These are phyloP conservation scores for Furcifer pardalis DNA, from an alignment of 2,797 vertebrate species.

Conservation along the genomic window DNA sequence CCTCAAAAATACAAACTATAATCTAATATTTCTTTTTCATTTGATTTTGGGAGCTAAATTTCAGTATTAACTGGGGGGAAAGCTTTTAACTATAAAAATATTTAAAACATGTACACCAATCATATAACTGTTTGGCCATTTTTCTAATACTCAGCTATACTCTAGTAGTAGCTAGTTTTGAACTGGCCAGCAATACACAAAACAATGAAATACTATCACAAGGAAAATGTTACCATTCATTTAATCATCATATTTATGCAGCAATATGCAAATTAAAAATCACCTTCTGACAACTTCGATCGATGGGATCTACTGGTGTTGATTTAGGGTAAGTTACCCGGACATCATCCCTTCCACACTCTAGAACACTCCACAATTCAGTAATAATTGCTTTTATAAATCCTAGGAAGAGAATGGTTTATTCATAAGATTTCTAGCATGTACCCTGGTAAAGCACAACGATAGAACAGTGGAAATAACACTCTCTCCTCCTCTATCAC, in stretches of 20 bases:
- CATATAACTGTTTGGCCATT: not conserved
- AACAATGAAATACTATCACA: not conserved
- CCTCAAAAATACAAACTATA: not conserved
- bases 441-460: not conserved
- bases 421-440: not conserved
- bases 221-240: not conserved
- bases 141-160: not conserved
- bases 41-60: not conserved
- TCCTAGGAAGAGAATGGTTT: slow-evolving; percentile 74
- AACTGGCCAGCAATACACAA: not conserved
- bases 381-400: slow-evolving; percentile 85
- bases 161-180: not conserved
- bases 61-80: not conserved
- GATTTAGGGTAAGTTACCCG: slow-evolving; percentile 85
- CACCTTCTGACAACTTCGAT: slow-evolving; percentile 92
- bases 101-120: not conserved
- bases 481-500: not conserved
- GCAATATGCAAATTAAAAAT: slow-evolving; percentile 3
- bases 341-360: slow-evolving; percentile 91
- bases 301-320: slow-evolving; percentile 90
- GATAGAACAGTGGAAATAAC: not conserved
- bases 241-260: not conserved
- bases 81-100: not conserved
- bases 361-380: slow-evolving; percentile 90
- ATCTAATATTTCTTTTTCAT: not conserved